Evolutionary conservation across 2,797 vertebrate species (phyloP).

Genomic region (Odontamblyopus lacepedii): DNA sequence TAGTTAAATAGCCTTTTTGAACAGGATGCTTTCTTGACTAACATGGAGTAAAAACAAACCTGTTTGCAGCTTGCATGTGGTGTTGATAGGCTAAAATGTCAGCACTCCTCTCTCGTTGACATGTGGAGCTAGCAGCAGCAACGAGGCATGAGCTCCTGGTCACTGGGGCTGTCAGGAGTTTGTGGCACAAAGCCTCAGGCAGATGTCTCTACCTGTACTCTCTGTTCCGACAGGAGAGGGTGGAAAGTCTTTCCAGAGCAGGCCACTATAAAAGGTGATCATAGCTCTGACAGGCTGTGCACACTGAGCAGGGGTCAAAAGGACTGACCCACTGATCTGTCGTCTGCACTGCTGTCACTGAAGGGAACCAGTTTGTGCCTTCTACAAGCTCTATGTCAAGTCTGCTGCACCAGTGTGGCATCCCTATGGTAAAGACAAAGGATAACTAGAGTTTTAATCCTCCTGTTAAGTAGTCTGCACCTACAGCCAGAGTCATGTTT

Average conservation of each 20-base stretch:
- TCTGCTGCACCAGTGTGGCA: neutral
- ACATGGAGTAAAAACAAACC: neutral
- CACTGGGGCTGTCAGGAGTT: neutral
- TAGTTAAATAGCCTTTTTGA: neutral
- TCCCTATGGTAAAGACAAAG: neutral
- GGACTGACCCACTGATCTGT: neutral
- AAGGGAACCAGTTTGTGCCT: neutral
- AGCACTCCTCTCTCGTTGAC: neutral
- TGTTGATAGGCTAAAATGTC: neutral
- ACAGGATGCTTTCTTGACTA: neutral
- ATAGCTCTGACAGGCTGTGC: neutral
- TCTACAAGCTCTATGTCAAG: neutral
- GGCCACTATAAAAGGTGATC: neutral
- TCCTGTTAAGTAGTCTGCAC: neutral
- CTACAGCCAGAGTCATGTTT: neutral
- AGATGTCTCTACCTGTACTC: neutral
- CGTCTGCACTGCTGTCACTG: neutral
- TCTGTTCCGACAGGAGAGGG: neutral
- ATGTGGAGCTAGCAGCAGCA: neutral
- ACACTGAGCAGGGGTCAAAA: neutral
- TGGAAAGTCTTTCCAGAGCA: neutral
- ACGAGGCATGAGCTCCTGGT: neutral
- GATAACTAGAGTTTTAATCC: neutral
- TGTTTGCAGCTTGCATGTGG: neutral
- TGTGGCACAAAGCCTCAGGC: constrained; percentile 8